Evolutionary conservation across 2,888 invertebrate species (phyloP).

Genomic region (Galeopsomyia nigrocyanea): DNA sequence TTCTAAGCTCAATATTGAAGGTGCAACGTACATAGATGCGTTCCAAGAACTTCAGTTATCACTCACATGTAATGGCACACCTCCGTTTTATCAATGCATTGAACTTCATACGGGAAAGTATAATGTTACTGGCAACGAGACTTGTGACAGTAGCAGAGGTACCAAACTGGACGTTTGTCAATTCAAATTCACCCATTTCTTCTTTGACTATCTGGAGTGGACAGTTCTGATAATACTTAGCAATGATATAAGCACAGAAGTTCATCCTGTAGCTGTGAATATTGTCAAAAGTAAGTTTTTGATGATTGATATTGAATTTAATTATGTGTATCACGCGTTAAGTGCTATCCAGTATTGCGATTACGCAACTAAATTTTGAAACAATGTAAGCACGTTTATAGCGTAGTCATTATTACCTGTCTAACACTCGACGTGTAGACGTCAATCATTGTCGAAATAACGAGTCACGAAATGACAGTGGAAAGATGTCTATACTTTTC

Average conservation of each 20-base stretch:
- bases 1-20: slow-evolving; percentile 77
- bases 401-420: slow-evolving; percentile 9
- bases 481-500: background rate
- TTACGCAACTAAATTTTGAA: too few species aligned
- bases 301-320: background rate
- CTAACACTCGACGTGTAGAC: background rate
- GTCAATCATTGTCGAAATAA: too few species aligned
- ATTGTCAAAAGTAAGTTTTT: slow-evolving; percentile 82
- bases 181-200: slow-evolving; percentile 78
- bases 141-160: slow-evolving; percentile 70
- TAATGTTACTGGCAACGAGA: slow-evolving; percentile 84
- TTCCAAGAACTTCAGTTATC: slow-evolving; percentile 82
- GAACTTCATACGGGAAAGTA: slow-evolving; percentile 75
- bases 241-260: slow-evolving; percentile 81
- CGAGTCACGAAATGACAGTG: background rate
- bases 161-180: slow-evolving; percentile 70
- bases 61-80: slow-evolving; percentile 82
- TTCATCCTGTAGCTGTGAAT: slow-evolving; percentile 81
- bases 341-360: too few species aligned
- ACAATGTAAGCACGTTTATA: too few species aligned
- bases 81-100: slow-evolving; percentile 81
- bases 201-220: slow-evolving; percentile 78
- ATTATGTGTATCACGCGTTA: too few species aligned
- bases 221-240: slow-evolving; percentile 84
- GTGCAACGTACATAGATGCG: slow-evolving; percentile 86